Base-by-base conservation (phyloP, 2,113 vertebrate genomes). In the Phrynosoma platyrhinos region DNA sequence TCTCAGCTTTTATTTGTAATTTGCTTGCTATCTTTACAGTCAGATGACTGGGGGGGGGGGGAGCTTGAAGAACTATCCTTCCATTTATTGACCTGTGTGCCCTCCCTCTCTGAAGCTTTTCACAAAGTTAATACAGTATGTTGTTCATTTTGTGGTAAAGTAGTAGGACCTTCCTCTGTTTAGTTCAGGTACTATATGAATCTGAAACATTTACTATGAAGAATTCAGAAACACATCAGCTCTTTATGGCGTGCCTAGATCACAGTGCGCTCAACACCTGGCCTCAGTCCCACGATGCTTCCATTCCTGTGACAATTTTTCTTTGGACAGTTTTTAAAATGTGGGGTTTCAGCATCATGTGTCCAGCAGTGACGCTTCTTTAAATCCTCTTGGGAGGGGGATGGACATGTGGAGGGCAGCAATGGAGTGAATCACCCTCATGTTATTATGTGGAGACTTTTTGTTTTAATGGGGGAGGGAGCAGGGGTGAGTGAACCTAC, bases 401-500 rank as follows among this genome's bases (percentile, higher is more conserved):
- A 83, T 20, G 72, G 32, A 32, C 62, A 36, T n/a, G 68, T 83
- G 2, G 30, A 42, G 1, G 9, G 58, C 27, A 36, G 27, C 6
- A 1, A 52, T 58, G 36, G 53, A 79, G 53, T 79, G 76, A 87
- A 64, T 79, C 30, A 25, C 74, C 53, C 74, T 83, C 85, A 30
- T 66, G 53, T 55, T 74, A 8, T 79, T 47, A 53, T 47, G 66
- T 20, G 77, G 23, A 42, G 58, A 53, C 30, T 64, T 77, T 66
- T 69, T 58, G 42, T 82, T 87, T 84, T 58, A 32, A 52, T 53
- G 52, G 71, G 55, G 66, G 12, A 69, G 81, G 52, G 82, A 40
- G 5, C 1, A 0, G 47, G 89, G 87, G 91, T 72, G 82, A 87
- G 91, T 2, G 42, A 77, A 81, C 72, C 88, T 91, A 87, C 90